Evolutionary conservation across 92 coral and sea anemone species (phyloP).

Genomic region (Plumapathes pennacea): DNA sequence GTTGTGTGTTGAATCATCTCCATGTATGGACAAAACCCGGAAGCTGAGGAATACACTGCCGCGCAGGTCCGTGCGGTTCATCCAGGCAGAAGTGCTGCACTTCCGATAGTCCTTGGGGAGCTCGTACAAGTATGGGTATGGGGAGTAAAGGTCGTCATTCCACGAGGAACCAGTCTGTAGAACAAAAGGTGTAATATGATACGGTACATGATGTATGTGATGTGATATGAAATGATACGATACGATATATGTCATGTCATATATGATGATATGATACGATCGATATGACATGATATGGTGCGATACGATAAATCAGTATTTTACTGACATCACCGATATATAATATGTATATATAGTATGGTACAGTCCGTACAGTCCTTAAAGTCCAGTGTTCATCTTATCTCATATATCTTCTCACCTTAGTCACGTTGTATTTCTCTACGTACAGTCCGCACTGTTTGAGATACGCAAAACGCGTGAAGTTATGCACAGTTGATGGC

Average conservation of each 20-base stretch:
- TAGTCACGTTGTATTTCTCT: conserved; percentile 81
- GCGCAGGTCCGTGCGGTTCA: conserved; percentile 79
- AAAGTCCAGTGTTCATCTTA: too few species aligned
- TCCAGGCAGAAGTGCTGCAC: conserved; percentile 62
- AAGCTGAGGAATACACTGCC: conserved; percentile 90
- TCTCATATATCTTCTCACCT: too few species aligned
- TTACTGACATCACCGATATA: too few species aligned
- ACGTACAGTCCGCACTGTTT: conserved; percentile 86
- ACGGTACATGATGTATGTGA: neutral
- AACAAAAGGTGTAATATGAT: neutral
- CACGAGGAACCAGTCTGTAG: conserved; percentile 72
- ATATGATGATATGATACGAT: too few species aligned
- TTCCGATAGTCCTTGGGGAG: conserved; percentile 58
- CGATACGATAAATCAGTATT: too few species aligned
- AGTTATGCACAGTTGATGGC: conserved; percentile 65
- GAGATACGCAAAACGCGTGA: conserved; percentile 57
- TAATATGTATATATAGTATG: too few species aligned
- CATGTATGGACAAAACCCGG: conserved; percentile 68
- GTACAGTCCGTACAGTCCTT: too few species aligned
- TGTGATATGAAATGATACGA: neutral
- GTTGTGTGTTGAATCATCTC: conserved; percentile 64
- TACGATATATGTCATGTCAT: too few species aligned
- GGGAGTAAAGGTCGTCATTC: conserved; percentile 70
- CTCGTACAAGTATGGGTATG: conserved; percentile 79
- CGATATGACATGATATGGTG: too few species aligned